phyloP scores from a whole-genome alignment of 1,140 invertebrate genomes.

The Leptinotarsa lineolata region DNA sequence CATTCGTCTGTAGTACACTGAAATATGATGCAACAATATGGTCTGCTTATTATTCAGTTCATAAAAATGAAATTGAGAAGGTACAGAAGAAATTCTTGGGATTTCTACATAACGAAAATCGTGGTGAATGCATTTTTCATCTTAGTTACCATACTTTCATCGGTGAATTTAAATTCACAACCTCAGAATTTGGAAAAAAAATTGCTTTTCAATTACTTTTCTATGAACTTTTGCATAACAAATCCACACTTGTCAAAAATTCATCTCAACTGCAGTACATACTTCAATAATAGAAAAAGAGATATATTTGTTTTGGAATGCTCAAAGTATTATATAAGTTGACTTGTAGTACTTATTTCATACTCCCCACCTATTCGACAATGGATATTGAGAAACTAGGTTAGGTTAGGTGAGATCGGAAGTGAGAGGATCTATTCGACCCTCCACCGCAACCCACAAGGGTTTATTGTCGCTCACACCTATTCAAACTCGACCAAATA shows the following conservation, averaged over 20 bases:
- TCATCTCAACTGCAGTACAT: conserved; percentile 7
- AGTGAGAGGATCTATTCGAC: no score
- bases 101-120: no score
- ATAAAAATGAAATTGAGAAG: conserved; percentile 15
- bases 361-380: no score
- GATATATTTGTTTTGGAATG: conserved; percentile 21
- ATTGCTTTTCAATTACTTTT: background rate
- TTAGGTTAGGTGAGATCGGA: no score
- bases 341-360: no score
- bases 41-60: background rate
- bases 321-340: no score
- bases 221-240: conserved; percentile 9
- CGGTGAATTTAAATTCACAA: conserved; percentile 16
- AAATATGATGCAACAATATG: no score
- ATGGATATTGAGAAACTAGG: no score
- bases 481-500: no score
- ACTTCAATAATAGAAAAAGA: conserved; percentile 21
- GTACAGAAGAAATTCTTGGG: conserved; percentile 4
- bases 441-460: no score
- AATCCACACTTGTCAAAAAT: conserved; percentile 12
- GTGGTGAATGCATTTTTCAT: no score
- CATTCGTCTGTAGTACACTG: conserved; percentile 8
- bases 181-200: conserved; percentile 15
- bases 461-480: no score
- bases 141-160: conserved; percentile 10